Evolutionary conservation across 2,888 invertebrate species (phyloP).

Genomic region (Seira ritae): DNA sequence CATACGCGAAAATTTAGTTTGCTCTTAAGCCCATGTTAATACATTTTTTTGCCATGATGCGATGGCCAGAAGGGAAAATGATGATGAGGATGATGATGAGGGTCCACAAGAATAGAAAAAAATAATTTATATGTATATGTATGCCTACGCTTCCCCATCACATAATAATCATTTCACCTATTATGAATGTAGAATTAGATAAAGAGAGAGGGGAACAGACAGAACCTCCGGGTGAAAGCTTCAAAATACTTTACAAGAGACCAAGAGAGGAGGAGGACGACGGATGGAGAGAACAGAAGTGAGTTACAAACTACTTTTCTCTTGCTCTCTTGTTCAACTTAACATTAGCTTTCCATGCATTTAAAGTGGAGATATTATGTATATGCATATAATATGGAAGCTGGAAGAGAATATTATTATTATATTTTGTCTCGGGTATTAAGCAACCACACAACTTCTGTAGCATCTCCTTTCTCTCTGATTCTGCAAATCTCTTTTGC

Average conservation of each 20-base stretch:
- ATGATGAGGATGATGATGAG: not conserved
- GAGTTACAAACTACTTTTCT: slow-evolving; percentile 39
- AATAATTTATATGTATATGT: slow-evolving; percentile 2
- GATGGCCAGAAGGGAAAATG: slow-evolving; percentile 7
- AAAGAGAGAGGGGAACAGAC: not conserved
- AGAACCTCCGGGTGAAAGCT: slow-evolving; percentile 47
- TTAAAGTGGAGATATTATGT: not conserved
- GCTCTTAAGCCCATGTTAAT: slow-evolving; percentile 9
- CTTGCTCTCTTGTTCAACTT: not conserved
- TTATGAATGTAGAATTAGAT: slow-evolving; percentile 13
- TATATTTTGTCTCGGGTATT: not conserved
- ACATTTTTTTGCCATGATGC: not conserved
- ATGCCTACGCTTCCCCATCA: not conserved
- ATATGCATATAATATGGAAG: no score
- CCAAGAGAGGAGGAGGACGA: no score
- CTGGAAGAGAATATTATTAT: no score
- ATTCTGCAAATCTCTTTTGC: slow-evolving; percentile 49
- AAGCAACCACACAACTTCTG: slow-evolving; percentile 38
- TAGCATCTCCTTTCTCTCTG: slow-evolving; percentile 30
- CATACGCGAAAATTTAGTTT: not conserved
- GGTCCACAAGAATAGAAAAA: slow-evolving; percentile 8
- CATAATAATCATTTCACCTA: slow-evolving; percentile 2
- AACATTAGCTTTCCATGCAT: slow-evolving; percentile 7
- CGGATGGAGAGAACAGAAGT: slow-evolving; percentile 18
- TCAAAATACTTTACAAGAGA: slow-evolving; percentile 26